Percentiles rank a stretch among this genome's conserved stretches.
Conservation (phyloP, 2,888 invertebrate species). For the Philopedon plagiatum region DNA sequence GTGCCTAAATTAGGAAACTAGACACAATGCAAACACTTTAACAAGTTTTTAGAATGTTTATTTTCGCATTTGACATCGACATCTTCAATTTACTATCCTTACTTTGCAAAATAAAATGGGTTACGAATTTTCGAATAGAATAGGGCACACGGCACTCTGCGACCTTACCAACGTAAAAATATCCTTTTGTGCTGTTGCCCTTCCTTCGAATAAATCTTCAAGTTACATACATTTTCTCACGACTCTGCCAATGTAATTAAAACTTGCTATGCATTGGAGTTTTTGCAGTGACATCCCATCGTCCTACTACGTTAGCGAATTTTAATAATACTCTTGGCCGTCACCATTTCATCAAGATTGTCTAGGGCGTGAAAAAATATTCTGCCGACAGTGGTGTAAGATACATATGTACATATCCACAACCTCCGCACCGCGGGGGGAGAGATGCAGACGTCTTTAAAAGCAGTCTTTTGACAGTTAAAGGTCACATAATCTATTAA, state of each 20-base stretch:
- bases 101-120: background rate
- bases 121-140: background rate
- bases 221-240: slow-evolving; percentile 9
- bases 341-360: too few relatives aligned
- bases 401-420: too few relatives aligned
- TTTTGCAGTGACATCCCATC: background rate
- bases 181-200: background rate
- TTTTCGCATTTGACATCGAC: background rate
- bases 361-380: too few relatives aligned
- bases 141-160: background rate
- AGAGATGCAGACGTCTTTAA: too few relatives aligned
- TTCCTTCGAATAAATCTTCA: background rate
- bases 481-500: too few relatives aligned
- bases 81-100: background rate
- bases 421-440: too few relatives aligned
- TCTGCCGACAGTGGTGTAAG: too few relatives aligned
- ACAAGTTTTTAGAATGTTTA: background rate
- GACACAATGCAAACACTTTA: too few relatives aligned
- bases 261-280: background rate
- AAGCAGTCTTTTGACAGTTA: too few relatives aligned
- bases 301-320: too few relatives aligned
- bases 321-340: too few relatives aligned
- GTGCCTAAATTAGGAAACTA: too few relatives aligned
- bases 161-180: slow-evolving; percentile 10
- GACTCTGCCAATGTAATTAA: slow-evolving; percentile 4